Base-by-base conservation (phyloP, 2,113 vertebrate genomes). In the Climacteris rufus region DNA sequence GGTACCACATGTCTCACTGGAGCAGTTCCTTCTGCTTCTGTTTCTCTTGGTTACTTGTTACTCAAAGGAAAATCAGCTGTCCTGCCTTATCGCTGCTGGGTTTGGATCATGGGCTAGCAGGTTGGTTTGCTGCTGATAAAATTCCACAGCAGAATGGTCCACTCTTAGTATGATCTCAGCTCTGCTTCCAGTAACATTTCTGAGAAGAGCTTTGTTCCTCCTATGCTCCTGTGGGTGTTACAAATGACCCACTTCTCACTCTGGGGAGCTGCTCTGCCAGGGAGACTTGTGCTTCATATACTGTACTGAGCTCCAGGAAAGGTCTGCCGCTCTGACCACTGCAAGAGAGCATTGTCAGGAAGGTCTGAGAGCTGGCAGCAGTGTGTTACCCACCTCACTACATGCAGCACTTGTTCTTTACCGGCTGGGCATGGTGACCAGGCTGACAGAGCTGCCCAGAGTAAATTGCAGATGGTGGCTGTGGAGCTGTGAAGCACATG, bases 211-310 rank as follows among this genome's bases (percentile, higher is more conserved):
- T 78, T 89, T 72, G 50, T 61, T 64, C 91, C 27, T 65, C 40
- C 20, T 50, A n/a, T 76, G 71, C 52, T 75, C 45, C 76, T 68
- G 21, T 0, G 28, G 33, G 40, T 72, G 47, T 54, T 61, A 77
- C 6, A 68, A 74, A 61, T 50, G n/a, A 87, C 74, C 56, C 82
- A 66, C 19, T 75, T 71, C n/a, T 85, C 39, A 27, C 52, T 30
- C 59, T 44, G 47, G 70, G 72, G 47, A 89, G 59, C 57, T 49
- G 59, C 61, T 76, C 63, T 7, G 0, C 23, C 17, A 40, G 27
- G 50, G 13, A 45, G 9, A 24, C 44, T 74, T 1, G 0, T 18
- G 69, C 30, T 79, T 21, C 52, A 23, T 13, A 4, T 0, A 1
- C 50, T 52, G n/a, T 6, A 10, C 63, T 3, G n/a, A 74, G 77